Evolutionary conservation across 37 sponge, comb jelly and placozoan species (phyloP).

Genomic region (Beroe forskalii): DNA sequence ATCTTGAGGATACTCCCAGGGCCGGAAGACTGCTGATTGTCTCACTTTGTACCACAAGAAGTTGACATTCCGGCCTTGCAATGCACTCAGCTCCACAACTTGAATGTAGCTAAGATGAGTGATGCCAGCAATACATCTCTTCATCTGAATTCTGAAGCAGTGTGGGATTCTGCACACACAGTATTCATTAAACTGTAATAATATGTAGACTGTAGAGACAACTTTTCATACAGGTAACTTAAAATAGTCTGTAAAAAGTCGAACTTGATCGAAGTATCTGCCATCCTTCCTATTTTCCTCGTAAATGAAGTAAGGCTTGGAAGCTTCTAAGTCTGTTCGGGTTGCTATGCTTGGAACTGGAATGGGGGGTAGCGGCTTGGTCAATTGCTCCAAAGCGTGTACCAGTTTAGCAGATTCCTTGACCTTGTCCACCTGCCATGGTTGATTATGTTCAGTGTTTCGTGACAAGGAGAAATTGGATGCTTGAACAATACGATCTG

Average conservation of each 20-base stretch:
- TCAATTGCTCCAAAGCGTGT: conserved; percentile 1
- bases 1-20: conserved; percentile 35
- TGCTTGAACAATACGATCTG: no score
- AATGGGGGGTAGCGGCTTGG: neutral
- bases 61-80: conserved; percentile 17
- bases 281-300: neutral
- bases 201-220: no score
- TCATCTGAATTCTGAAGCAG: no score
- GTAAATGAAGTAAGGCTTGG: neutral
- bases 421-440: conserved; percentile 1
- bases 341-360: neutral
- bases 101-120: no score
- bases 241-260: neutral
- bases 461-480: no score
- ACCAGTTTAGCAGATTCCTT: neutral
- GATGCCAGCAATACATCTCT: no score
- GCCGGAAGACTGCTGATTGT: conserved; percentile 15
- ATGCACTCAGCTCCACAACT: conserved; percentile 1
- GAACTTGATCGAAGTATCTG: neutral
- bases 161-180: no score
- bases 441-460: no score
- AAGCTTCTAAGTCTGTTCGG: neutral
- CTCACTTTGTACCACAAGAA: neutral
- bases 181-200: no score
- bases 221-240: no score